These are phyloP conservation scores for Drosophila obscura DNA, from an alignment of 1,140 invertebrate genomes.

Conservation along the genomic window DNA sequence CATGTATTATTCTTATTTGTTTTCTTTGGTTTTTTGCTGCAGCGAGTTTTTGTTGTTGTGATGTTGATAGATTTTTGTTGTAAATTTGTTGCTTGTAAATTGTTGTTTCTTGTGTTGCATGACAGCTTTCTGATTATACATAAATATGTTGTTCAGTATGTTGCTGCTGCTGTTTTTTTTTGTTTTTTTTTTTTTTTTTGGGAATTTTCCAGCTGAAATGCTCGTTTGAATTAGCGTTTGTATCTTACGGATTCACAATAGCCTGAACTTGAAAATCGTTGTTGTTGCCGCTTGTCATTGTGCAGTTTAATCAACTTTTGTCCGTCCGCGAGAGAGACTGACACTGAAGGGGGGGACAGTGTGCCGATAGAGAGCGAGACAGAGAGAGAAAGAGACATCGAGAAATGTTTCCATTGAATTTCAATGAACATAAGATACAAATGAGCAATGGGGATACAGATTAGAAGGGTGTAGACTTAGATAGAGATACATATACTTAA, in stretches of 20 bases:
- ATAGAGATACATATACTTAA: neutral
- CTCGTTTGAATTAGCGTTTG: constrained; percentile 73
- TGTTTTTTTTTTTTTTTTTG: constrained; percentile 36
- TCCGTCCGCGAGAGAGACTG: constrained; percentile 33
- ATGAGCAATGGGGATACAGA: constrained; percentile 16
- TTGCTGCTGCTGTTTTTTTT: neutral
- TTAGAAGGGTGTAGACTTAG: constrained; percentile 14
- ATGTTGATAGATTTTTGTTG: too few species aligned
- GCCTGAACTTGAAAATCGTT: constrained; percentile 78
- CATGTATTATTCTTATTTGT: neutral
- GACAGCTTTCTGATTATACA: constrained; percentile 31
- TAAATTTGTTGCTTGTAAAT: too few species aligned
- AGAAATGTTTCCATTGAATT: constrained; percentile 77
- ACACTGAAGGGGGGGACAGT: constrained; percentile 28
- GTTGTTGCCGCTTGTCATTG: constrained; percentile 76
- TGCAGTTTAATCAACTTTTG: constrained; percentile 81
- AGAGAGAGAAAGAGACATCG: constrained; percentile 49
- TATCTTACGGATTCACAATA: constrained; percentile 61
- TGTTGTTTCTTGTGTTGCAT: constrained; percentile 1
- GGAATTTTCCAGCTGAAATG: constrained; percentile 72
- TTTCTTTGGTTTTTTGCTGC: neutral
- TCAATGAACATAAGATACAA: constrained; percentile 62
- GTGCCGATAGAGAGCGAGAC: neutral
- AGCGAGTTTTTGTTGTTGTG: too few species aligned
- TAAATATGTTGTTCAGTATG: constrained; percentile 12